These are phyloP conservation scores for Sycophila sp. DNA, from an alignment of 1,140 invertebrate genomes.

Conservation along the genomic window DNA sequence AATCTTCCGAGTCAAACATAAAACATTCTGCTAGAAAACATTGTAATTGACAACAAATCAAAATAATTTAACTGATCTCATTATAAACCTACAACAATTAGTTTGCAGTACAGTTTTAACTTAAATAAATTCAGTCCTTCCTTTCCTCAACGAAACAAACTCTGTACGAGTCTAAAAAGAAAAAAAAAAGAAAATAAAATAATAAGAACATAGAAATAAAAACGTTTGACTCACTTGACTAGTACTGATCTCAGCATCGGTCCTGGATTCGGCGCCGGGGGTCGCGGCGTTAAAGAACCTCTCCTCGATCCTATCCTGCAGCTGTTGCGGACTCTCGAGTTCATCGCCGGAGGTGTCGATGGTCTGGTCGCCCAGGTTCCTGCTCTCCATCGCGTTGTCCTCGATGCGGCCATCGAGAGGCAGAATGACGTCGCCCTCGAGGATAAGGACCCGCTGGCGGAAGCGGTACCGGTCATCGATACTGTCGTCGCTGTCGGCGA, in stretches of 20 bases:
- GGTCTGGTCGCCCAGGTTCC: constrained; percentile 54
- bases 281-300: constrained; percentile 59
- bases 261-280: constrained; percentile 28
- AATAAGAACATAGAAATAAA: too few species aligned
- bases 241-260: constrained; percentile 73
- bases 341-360: constrained; percentile 57
- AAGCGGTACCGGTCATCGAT: constrained; percentile 56
- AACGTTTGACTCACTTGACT: constrained; percentile 69
- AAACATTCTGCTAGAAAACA: too few species aligned
- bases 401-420: constrained; percentile 63
- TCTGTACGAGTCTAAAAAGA: too few species aligned
- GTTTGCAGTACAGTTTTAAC: too few species aligned
- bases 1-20: too few species aligned
- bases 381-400: constrained; percentile 60
- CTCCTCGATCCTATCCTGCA: constrained; percentile 70
- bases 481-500: constrained; percentile 65
- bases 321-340: constrained; percentile 54
- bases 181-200: too few species aligned
- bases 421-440: constrained; percentile 61
- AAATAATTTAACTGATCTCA: too few species aligned
- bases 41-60: too few species aligned
- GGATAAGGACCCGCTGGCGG: constrained; percentile 51
- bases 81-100: too few species aligned
- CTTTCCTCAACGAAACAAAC: too few species aligned
- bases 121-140: too few species aligned